phyloP scores from a whole-genome alignment of 2,797 vertebrate genomes.

The Cygnus olor region DNA sequence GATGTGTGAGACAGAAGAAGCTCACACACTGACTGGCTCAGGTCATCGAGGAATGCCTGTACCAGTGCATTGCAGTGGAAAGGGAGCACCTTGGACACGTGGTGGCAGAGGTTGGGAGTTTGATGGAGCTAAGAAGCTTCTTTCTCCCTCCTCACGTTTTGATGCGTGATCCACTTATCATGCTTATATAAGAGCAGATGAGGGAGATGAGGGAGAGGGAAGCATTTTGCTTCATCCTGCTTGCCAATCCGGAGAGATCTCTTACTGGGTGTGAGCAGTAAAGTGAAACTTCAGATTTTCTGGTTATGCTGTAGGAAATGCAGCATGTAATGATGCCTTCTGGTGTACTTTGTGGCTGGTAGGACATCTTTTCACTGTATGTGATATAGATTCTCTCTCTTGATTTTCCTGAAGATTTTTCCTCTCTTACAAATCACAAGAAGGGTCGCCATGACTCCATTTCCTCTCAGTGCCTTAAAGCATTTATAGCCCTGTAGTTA shows the following conservation, averaged over 20 bases:
- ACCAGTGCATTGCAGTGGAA: rapidly evolving
- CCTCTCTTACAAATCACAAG: not conserved
- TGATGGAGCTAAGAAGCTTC: not conserved
- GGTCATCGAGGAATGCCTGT: not conserved
- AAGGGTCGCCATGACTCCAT: not conserved
- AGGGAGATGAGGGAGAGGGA: not conserved
- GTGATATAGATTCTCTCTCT: not conserved
- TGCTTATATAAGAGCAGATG: not conserved
- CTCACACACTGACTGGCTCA: rapidly evolving
- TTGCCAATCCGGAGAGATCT: not conserved
- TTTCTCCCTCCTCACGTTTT: not conserved
- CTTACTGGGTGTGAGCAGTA: not conserved
- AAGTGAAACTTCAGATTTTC: not conserved
- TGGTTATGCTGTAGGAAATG: not conserved
- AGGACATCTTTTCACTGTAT: not conserved
- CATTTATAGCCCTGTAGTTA: not conserved
- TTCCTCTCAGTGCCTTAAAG: not conserved
- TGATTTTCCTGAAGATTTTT: not conserved
- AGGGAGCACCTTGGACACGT: not conserved
- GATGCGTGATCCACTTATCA: not conserved
- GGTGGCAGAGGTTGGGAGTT: not conserved
- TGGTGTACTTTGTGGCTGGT: not conserved
- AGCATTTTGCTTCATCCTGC: not conserved
- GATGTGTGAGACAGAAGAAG: not conserved
- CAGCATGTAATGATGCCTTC: not conserved